These are phyloP conservation scores for Atherix ibis DNA, from an alignment of 2,888 invertebrate genomes.

Conservation along the genomic window DNA sequence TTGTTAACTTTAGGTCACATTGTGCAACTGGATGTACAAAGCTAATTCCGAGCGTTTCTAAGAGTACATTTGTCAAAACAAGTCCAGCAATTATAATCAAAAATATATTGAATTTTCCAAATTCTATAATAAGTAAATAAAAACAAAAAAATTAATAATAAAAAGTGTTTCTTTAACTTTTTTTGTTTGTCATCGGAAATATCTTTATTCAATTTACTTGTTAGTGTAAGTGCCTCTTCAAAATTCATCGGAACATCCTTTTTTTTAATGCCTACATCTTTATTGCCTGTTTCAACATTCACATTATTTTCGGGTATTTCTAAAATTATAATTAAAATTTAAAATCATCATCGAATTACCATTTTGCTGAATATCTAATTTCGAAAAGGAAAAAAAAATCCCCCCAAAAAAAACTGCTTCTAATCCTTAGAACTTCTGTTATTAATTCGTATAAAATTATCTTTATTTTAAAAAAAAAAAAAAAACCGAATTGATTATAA, in stretches of 20 bases:
- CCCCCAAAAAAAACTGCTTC: too few relatives aligned
- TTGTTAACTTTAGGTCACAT: constrained; percentile 30
- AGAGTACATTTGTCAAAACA: constrained; percentile 34
- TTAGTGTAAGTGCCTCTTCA: not conserved
- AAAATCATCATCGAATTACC: too few relatives aligned
- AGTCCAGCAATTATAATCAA: constrained; percentile 35
- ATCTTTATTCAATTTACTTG: not conserved
- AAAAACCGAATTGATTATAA: too few relatives aligned
- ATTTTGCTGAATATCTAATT: too few relatives aligned
- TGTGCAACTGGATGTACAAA: constrained; percentile 37
- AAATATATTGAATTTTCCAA: constrained; percentile 36
- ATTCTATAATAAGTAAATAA: constrained; percentile 21
- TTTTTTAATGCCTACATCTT: too few relatives aligned
- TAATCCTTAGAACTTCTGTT: too few relatives aligned
- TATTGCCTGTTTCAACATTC: too few relatives aligned
- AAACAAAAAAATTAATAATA: not conserved
- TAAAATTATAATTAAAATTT: too few relatives aligned
- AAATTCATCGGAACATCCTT: constrained; percentile 6
- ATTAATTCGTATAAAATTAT: too few relatives aligned
- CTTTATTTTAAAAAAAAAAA: too few relatives aligned
- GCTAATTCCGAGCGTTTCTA: constrained; percentile 34
- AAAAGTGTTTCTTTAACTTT: not conserved
- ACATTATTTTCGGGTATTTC: too few relatives aligned
- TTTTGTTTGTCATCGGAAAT: not conserved
- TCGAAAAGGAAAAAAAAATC: too few relatives aligned